phyloP scores from a whole-genome alignment of 2,888 invertebrate genomes.

The Epinotia ramella region DNA sequence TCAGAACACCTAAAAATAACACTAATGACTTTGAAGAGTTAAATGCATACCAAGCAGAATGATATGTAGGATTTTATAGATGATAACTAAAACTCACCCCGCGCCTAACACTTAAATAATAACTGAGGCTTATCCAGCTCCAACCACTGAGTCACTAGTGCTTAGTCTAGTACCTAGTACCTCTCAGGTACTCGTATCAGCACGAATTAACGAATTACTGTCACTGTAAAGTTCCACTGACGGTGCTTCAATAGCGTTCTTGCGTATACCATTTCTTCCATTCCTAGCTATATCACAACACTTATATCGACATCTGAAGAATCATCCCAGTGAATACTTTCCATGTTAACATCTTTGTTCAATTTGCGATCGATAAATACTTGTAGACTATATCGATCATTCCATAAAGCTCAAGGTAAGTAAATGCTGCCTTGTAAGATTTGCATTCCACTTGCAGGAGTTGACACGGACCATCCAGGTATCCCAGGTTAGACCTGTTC shows the following conservation, averaged over 20 bases:
- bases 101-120: slow-evolving; percentile 38
- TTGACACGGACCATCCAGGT: not conserved
- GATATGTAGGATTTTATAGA: slow-evolving; percentile 49
- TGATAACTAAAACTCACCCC: slow-evolving; percentile 28
- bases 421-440: too few species aligned
- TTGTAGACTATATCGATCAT: too few species aligned
- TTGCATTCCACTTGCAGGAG: too few species aligned
- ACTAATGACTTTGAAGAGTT: slow-evolving; percentile 48
- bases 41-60: slow-evolving; percentile 62
- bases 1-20: slow-evolving; percentile 9
- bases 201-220: not conserved
- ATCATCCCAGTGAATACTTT: too few species aligned
- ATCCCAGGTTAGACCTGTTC: not conserved
- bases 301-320: not conserved
- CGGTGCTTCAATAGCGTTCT: slow-evolving; percentile 12
- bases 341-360: too few species aligned
- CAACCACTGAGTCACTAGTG: slow-evolving; percentile 25
- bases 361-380: too few species aligned
- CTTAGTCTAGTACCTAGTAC: slow-evolving; percentile 6
- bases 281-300: not conserved
- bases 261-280: not conserved
- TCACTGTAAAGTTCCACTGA: slow-evolving; percentile 13
- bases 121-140: slow-evolving; percentile 27
- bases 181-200: not conserved
- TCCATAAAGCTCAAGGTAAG: too few species aligned